Evolutionary conservation across 1,140 invertebrate species (phyloP).

Genomic region (Lepidurus packardi): DNA sequence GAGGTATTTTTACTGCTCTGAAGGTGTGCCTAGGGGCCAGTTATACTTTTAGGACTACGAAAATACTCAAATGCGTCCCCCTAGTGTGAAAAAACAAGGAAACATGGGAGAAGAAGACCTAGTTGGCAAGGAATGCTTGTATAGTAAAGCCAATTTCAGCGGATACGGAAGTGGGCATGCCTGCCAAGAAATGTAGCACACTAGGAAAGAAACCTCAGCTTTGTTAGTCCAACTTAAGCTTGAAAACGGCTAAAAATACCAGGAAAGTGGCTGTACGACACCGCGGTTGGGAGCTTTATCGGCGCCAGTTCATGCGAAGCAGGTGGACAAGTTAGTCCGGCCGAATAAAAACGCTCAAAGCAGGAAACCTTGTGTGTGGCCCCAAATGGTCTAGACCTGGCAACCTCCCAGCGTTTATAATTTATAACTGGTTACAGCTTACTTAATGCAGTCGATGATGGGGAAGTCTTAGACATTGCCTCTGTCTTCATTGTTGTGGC

Average conservation of each 20-base stretch:
- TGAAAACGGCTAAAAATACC: neutral
- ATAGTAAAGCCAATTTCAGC: slow-evolving; percentile 5
- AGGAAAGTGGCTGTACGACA: neutral
- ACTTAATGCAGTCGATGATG: too few relatives aligned
- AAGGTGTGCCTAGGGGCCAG: neutral
- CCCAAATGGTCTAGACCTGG: too few relatives aligned
- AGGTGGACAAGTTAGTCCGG: neutral
- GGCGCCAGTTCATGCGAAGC: neutral
- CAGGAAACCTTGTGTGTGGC: too few relatives aligned
- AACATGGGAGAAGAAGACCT: neutral
- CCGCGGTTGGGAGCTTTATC: neutral
- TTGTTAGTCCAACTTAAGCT: neutral
- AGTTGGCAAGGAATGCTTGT: neutral
- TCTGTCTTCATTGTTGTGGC: too few relatives aligned
- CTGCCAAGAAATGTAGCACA: neutral
- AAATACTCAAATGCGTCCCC: neutral
- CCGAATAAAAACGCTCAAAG: too few relatives aligned
- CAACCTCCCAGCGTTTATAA: too few relatives aligned
- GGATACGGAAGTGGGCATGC: slow-evolving; percentile 9
- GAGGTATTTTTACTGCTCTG: neutral
- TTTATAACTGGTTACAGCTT: too few relatives aligned
- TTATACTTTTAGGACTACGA: neutral
- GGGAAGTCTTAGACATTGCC: too few relatives aligned
- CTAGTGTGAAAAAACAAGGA: neutral
- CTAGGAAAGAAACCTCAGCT: neutral